Evolutionary conservation across 2,113 vertebrate genomes (phyloP).

Genomic region (Archocentrus centrarchus): DNA sequence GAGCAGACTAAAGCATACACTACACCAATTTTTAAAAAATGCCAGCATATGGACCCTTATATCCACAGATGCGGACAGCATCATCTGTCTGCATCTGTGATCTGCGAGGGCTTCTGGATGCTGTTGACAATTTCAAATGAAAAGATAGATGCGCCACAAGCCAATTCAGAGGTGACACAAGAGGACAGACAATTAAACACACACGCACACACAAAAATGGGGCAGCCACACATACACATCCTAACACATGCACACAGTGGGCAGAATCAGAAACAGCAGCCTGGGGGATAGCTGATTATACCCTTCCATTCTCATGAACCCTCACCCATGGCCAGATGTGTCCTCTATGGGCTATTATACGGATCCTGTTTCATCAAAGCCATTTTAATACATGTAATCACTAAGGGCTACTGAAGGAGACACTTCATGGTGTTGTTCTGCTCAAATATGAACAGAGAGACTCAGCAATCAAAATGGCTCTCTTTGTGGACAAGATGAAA

Average conservation of each 20-base stretch:
- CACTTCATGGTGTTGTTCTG: conserved; percentile 11
- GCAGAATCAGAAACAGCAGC: conserved; percentile 12
- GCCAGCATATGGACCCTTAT: conserved; percentile 1
- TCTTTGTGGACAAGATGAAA: conserved; percentile 36
- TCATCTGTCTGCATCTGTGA: conserved; percentile 8
- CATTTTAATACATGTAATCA: conserved; percentile 56
- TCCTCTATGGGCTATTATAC: conserved; percentile 12
- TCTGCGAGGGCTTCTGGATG: conserved; percentile 12
- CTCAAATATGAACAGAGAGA: conserved; percentile 10
- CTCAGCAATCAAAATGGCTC: conserved; percentile 43
- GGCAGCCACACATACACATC: background rate
- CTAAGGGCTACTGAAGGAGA: conserved; percentile 1
- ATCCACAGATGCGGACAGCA: conserved; percentile 7
- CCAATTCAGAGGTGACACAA: conserved; percentile 34
- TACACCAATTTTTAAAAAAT: background rate
- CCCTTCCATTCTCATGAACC: conserved; percentile 30
- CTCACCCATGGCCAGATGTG: conserved; percentile 68
- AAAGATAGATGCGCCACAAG: conserved; percentile 16
- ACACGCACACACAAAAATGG: background rate
- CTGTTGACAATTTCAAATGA: conserved; percentile 6
- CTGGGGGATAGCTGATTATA: conserved; percentile 39
- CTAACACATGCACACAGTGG: conserved; percentile 6
- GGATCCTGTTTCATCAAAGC: conserved; percentile 38
- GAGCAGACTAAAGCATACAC: conserved; percentile 8
- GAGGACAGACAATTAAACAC: conserved; percentile 26